Percentiles rank a stretch among this genome's conserved stretches.
These are phyloP conservation scores for Orthonevra nobilis DNA, from an alignment of 2,888 invertebrate genomes.

Conservation along the genomic window DNA sequence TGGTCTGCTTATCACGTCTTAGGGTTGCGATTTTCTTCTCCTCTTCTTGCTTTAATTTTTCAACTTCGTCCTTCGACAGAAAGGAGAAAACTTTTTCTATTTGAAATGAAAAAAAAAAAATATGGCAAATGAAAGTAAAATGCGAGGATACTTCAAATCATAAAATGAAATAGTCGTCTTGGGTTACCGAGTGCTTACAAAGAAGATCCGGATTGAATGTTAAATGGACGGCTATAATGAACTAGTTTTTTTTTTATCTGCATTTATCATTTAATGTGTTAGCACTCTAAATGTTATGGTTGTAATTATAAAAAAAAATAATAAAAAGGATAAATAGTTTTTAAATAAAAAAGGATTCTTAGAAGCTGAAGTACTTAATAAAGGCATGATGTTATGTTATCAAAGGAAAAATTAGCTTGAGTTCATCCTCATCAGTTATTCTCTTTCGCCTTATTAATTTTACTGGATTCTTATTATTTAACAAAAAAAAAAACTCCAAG, in stretches of 20 bases:
- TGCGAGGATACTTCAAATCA: slow-evolving; percentile 60
- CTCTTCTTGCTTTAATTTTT: slow-evolving; percentile 96
- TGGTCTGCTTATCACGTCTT: slow-evolving; percentile 79
- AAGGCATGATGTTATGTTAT: not conserved
- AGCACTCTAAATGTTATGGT: too few relatives aligned
- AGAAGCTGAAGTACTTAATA: too few relatives aligned
- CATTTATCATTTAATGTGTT: too few relatives aligned
- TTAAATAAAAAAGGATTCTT: too few relatives aligned
- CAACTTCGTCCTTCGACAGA: slow-evolving; percentile 95
- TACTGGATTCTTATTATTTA: too few relatives aligned
- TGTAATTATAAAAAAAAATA: too few relatives aligned
- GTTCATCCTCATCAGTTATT: too few relatives aligned
- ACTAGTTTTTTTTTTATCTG: slow-evolving; percentile 6
- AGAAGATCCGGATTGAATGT: slow-evolving; percentile 22
- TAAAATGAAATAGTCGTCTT: slow-evolving; percentile 41
- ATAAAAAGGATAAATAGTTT: too few relatives aligned
- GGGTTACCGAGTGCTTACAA: slow-evolving; percentile 29
- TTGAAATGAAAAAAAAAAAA: slow-evolving; percentile 73
- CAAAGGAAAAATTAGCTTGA: too few relatives aligned
- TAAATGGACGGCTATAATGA: slow-evolving; percentile 17
- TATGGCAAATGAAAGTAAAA: slow-evolving; percentile 63
- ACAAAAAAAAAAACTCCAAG: slow-evolving; percentile 49
- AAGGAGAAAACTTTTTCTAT: slow-evolving; percentile 95
- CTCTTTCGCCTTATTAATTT: too few relatives aligned
- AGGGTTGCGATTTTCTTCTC: slow-evolving; percentile 89